Base-by-base conservation (phyloP, 2,888 invertebrate genomes). In the Agonopterix alstromeriana region DNA sequence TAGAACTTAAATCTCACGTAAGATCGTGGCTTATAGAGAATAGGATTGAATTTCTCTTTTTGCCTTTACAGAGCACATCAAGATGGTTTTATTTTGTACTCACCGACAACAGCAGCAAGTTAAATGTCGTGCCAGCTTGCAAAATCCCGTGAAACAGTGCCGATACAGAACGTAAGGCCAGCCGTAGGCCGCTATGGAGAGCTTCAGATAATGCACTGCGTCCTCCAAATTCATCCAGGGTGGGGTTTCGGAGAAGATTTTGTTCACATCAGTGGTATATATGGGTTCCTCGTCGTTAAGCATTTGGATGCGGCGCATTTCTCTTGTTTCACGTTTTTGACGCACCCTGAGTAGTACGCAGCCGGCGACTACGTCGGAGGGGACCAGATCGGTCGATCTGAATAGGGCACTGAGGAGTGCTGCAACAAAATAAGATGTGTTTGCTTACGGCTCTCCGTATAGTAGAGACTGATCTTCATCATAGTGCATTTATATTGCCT, bases 341-440 rank as follows among this genome's bases (percentile, higher is more conserved):
- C 93, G 91, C 3, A 95, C 92, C 58, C 94, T 90, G 3, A 97
- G 90, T n/a, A 97, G 90, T 14, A 97, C 92, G 64, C 95, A 92
- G 9, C 97, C 97, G 9, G 97, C 97, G 49, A 96, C 92, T 10
- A 97, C 92, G 75, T 97, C 98, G 0, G 96, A 95, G 0, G 96
- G 94, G 0, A 97, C 97, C 41, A 97, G 83, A 78, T 97, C 96
- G 7, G 95, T 93, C 55, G 95, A 95, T 64, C 96, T 90, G 77
- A 96, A 96, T 53, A 96, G 88, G 2, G 94, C 93, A 65, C 94
- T 93, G 53, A 96, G 89, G 8, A 96, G 82, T 56, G 93, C 93
- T 90, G 89, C 44, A 73, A 42, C 10, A 45, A 45, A 17, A 10
- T 27, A 9, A 17, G 0, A 27, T 5, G 7, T 5, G 27, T 0